Evolutionary conservation across 2,113 vertebrate genomes (phyloP).

Genomic region (Macaca mulatta): DNA sequence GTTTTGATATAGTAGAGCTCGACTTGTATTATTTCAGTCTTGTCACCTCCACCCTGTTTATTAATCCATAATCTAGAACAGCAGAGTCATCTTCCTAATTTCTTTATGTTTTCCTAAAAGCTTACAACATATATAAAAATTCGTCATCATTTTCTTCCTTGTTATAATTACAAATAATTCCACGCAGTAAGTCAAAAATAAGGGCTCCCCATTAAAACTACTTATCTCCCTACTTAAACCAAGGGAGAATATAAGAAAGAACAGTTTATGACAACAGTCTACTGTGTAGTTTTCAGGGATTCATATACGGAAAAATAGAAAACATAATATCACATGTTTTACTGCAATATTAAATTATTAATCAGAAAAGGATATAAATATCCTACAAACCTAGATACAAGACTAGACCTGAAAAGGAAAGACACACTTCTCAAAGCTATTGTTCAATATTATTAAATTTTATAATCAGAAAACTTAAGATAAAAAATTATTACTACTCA

Average conservation of each 20-base stretch:
- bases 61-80: neutral
- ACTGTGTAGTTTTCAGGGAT: conserved; percentile 22
- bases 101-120: neutral
- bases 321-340: neutral
- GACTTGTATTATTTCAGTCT: neutral
- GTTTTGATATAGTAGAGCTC: neutral
- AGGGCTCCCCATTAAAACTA: neutral
- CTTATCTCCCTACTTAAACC: neutral
- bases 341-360: neutral
- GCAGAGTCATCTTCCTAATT: neutral
- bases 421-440: neutral
- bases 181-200: neutral
- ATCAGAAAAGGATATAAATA: neutral
- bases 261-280: neutral
- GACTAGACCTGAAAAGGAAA: neutral
- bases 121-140: neutral
- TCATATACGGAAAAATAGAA: neutral
- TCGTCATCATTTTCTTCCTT: neutral
- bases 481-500: conserved; percentile 25
- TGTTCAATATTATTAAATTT: neutral
- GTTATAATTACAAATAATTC: neutral
- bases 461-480: neutral
- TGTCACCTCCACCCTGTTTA: neutral
- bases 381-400: neutral
- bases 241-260: neutral